Percentiles rank a stretch among this genome's conserved stretches.
Evolutionary conservation across 2,797 vertebrate genomes (phyloP).

Genomic region (Eulemur albifrons): DNA sequence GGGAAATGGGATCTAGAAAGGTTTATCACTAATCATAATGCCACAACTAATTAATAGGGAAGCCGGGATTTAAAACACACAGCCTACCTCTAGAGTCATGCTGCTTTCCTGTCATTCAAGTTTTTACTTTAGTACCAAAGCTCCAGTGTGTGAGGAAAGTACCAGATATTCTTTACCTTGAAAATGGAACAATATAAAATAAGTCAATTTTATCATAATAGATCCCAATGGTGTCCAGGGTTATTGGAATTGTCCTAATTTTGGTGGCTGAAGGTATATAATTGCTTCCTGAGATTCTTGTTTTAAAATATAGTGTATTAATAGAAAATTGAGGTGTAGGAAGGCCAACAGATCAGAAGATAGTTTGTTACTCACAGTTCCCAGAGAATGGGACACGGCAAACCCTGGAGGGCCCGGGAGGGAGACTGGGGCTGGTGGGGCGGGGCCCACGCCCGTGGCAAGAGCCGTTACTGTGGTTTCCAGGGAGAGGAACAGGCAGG

Average conservation of each 20-base stretch:
- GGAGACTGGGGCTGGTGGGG: neutral
- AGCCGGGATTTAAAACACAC: neutral
- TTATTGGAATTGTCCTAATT: neutral
- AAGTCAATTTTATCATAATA: neutral
- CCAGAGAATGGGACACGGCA: accelerated
- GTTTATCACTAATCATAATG: accelerated
- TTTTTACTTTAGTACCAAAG: neutral
- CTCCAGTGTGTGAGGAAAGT: neutral
- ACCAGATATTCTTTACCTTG: neutral
- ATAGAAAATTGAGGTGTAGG: neutral
- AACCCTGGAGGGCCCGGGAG: neutral
- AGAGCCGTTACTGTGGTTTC: neutral
- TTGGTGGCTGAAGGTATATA: neutral
- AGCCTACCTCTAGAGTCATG: neutral
- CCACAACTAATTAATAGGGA: no score
- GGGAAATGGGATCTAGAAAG: neutral
- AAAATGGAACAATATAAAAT: neutral
- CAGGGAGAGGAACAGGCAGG: neutral
- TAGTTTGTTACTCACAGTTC: neutral
- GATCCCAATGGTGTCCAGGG: neutral
- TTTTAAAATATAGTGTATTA: neutral
- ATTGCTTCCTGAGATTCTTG: neutral
- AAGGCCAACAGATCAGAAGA: neutral
- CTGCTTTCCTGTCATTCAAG: accelerated
- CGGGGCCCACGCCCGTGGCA: accelerated